Evolutionary conservation across 2,888 invertebrate genomes (phyloP).

Genomic region (Oscheius sp.): DNA sequence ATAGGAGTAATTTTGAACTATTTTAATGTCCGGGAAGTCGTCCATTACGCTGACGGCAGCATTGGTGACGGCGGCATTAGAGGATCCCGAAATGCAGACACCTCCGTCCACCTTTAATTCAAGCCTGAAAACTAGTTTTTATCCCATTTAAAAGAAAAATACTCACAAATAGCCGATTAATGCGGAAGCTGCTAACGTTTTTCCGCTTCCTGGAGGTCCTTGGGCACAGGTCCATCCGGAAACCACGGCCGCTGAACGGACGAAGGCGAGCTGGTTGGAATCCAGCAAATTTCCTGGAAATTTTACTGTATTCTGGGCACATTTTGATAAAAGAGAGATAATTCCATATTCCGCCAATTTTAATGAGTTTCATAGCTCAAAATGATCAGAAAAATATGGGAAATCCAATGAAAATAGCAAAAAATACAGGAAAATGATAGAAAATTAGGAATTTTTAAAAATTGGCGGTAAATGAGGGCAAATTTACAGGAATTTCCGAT

Average conservation of each 20-base stretch:
- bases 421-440: too few species aligned
- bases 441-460: too few species aligned
- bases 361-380: too few species aligned
- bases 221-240: constrained; percentile 12
- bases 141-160: too few species aligned
- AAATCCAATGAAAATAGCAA: too few species aligned
- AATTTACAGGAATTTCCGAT: too few species aligned
- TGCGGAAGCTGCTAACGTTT: not conserved
- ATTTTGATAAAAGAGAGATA: too few species aligned
- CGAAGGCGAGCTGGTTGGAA: constrained; percentile 3
- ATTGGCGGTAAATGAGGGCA: too few species aligned
- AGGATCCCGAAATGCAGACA: not conserved
- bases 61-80: constrained; percentile 28
- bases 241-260: not conserved
- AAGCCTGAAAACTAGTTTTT: too few species aligned
- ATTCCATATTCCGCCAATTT: too few species aligned
- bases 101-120: not conserved
- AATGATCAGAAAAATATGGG: too few species aligned
- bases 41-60: constrained; percentile 5
- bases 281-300: constrained; percentile 18
- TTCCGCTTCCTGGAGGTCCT: constrained; percentile 32
- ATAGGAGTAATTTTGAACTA: constrained; percentile 3
- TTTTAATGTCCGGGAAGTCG: constrained; percentile 1
- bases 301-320: too few species aligned
- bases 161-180: constrained; percentile 1